Evolutionary conservation across 2,888 invertebrate species (phyloP).

Genomic region (Theodoxus fluviatilis): DNA sequence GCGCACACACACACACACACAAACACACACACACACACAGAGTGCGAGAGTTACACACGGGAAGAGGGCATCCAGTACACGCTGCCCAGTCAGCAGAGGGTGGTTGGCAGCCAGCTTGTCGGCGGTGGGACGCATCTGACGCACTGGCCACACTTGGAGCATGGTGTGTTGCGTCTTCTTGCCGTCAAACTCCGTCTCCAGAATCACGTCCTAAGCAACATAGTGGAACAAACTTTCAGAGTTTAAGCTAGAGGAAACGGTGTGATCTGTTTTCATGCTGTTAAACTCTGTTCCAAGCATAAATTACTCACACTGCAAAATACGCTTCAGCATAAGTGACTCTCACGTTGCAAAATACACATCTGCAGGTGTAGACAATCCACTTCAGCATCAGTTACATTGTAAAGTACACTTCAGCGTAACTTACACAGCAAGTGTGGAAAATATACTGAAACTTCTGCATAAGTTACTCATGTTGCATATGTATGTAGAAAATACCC

Average conservation of each 20-base stretch:
- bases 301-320: too few relatives aligned
- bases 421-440: too few relatives aligned
- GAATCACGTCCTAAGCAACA: constrained; percentile 79
- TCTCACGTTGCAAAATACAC: too few relatives aligned
- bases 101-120: constrained; percentile 99
- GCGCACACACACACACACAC: not conserved
- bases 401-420: too few relatives aligned
- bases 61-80: constrained; percentile 97
- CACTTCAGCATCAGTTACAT: too few relatives aligned
- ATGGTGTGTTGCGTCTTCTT: constrained; percentile 89
- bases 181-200: constrained; percentile 99
- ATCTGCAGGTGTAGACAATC: too few relatives aligned
- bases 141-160: constrained; percentile 99
- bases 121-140: constrained; percentile 93
- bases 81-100: constrained; percentile 96
- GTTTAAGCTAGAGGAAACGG: not conserved
- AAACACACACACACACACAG: not conserved
- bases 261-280: too few relatives aligned
- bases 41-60: constrained; percentile 76
- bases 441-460: too few relatives aligned
- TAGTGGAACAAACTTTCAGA: not conserved
- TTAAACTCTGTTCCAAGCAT: too few relatives aligned
- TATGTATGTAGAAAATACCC: too few relatives aligned
- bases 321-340: too few relatives aligned
- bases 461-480: too few relatives aligned